These are phyloP conservation scores for Ptilodon capucinus DNA, from an alignment of 2,888 invertebrate genomes.

Conservation along the genomic window DNA sequence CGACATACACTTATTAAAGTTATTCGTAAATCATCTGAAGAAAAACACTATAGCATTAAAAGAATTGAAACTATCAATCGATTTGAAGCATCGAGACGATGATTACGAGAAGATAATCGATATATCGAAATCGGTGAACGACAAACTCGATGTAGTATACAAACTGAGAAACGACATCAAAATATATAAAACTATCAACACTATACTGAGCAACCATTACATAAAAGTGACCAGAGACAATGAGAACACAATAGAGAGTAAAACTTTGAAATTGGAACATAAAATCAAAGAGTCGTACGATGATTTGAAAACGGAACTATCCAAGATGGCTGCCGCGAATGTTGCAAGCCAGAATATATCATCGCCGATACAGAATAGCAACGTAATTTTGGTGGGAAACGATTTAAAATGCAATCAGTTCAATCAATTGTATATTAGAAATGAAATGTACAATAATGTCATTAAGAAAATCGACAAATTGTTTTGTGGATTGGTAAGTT, in stretches of 20 bases:
- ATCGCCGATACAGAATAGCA: conserved; percentile 61
- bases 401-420: conserved; percentile 57
- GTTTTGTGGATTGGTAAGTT: conserved; percentile 74
- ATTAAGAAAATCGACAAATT: conserved; percentile 73
- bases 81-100: conserved; percentile 45
- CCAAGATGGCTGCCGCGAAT: conserved; percentile 49
- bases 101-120: conserved; percentile 60
- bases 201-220: conserved; percentile 73
- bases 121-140: conserved; percentile 62
- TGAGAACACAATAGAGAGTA: conserved; percentile 59
- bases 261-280: conserved; percentile 63
- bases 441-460: conserved; percentile 70
- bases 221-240: conserved; percentile 69
- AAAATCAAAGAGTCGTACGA: conserved; percentile 66
- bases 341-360: conserved; percentile 55
- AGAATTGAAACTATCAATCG: conserved; percentile 58
- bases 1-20: conserved; percentile 50
- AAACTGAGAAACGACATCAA: conserved; percentile 74
- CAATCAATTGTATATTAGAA: conserved; percentile 58
- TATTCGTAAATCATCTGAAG: conserved; percentile 60
- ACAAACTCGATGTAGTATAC: conserved; percentile 71
- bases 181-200: conserved; percentile 74
- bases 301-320: conserved; percentile 55
- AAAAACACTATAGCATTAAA: conserved; percentile 68
- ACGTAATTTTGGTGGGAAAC: conserved; percentile 63